Evolutionary conservation across 2,113 vertebrate species (phyloP).

Genomic region (Perognathus longimembris): DNA sequence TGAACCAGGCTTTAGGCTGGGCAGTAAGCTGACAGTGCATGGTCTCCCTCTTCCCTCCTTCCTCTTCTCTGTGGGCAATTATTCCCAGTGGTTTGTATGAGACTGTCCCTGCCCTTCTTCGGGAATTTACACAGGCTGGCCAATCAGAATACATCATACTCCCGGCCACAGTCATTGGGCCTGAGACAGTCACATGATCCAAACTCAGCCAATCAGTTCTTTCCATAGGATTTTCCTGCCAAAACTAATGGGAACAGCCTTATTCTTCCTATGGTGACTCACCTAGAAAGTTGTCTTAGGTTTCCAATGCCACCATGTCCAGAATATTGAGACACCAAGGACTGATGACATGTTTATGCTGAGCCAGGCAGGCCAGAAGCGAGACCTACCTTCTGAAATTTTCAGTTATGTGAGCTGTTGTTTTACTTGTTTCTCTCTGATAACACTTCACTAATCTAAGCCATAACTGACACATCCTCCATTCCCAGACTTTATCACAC

Average conservation of each 20-base stretch:
- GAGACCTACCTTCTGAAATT: neutral
- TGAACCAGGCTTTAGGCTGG: neutral
- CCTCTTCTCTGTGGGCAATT: neutral
- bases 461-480: neutral
- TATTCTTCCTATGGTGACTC: neutral
- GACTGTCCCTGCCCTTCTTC: neutral
- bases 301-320: neutral
- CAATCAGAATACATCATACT: neutral
- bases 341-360: neutral
- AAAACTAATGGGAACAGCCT: neutral
- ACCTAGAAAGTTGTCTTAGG: neutral
- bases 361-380: neutral
- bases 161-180: neutral
- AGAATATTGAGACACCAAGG: neutral
- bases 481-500: constrained; percentile 7
- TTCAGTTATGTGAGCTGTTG: neutral
- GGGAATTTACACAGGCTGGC: neutral
- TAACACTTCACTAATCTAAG: neutral
- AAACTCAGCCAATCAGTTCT: neutral
- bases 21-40: neutral
- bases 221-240: neutral
- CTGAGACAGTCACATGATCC: neutral
- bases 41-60: neutral
- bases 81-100: neutral
- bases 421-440: neutral